These are phyloP conservation scores for Eciton burchellii DNA, from an alignment of 1,140 invertebrate genomes.

Conservation along the genomic window DNA sequence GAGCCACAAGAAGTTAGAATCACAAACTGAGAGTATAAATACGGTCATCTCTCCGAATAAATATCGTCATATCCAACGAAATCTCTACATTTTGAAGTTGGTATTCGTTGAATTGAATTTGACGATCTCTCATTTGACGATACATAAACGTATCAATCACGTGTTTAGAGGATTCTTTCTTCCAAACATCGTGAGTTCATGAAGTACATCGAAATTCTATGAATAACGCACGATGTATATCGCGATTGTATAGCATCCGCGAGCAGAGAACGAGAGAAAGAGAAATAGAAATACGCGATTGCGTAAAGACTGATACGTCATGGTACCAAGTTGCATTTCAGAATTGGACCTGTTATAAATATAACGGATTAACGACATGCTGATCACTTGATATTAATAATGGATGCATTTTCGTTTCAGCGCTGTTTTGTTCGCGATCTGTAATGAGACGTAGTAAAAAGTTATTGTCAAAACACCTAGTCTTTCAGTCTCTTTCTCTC, in stretches of 20 bases:
- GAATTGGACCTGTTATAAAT: slow-evolving; percentile 14
- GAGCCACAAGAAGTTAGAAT: neutral
- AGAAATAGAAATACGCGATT: slow-evolving; percentile 47
- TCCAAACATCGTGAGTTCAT: no score
- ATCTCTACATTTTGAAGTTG: neutral
- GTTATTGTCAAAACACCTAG: neutral
- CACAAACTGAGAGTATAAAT: slow-evolving; percentile 10
- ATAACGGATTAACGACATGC: slow-evolving; percentile 61
- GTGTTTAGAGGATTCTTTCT: no score
- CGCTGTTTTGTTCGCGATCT: no score
- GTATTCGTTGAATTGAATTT: neutral
- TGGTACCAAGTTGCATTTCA: slow-evolving; percentile 78
- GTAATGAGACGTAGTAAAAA: no score
- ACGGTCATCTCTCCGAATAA: neutral
- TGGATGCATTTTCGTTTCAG: no score
- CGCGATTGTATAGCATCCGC: slow-evolving; percentile 43
- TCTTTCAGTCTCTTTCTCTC: neutral
- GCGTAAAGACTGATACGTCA: slow-evolving; percentile 80
- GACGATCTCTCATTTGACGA: slow-evolving; percentile 14
- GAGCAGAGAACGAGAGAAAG: neutral
- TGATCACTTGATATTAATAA: slow-evolving; percentile 21
- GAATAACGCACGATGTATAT: slow-evolving; percentile 53
- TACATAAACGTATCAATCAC: no score
- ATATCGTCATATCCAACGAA: slow-evolving; percentile 8
- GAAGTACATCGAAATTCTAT: slow-evolving; percentile 12